Evolutionary conservation across 2,797 vertebrate genomes (phyloP).

Genomic region (Sternotherus odoratus): DNA sequence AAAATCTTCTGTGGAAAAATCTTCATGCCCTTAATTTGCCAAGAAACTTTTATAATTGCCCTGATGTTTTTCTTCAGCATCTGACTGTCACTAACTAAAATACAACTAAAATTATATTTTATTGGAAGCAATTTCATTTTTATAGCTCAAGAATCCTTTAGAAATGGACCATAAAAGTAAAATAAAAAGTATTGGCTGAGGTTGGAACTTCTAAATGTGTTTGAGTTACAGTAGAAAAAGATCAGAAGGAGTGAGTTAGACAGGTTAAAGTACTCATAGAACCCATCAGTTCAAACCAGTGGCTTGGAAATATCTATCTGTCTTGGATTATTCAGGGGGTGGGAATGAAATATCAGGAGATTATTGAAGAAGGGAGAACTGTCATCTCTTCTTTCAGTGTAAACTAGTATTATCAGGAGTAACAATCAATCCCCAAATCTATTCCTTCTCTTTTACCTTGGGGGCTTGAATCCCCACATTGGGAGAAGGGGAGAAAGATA

Average conservation of each 20-base stretch:
- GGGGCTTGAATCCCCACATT: background rate
- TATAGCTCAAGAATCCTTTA: constrained; percentile 70
- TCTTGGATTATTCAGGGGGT: constrained; percentile 57
- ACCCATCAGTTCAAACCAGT: constrained; percentile 48
- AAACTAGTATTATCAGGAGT: background rate
- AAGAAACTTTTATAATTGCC: constrained; percentile 54
- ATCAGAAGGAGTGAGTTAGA: constrained; percentile 30
- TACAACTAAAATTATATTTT: constrained; percentile 74
- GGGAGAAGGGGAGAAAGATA: background rate
- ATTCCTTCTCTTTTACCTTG: background rate
- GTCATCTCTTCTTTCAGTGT: background rate
- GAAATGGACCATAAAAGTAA: constrained; percentile 59
- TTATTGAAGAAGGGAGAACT: constrained; percentile 43
- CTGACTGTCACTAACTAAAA: constrained; percentile 70
- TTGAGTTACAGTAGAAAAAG: constrained; percentile 37
- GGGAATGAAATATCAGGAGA: constrained; percentile 39
- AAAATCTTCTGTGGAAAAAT: constrained; percentile 26
- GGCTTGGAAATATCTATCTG: constrained; percentile 15
- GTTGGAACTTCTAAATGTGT: constrained; percentile 16
- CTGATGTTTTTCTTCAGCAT: constrained; percentile 51
- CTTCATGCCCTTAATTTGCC: background rate
- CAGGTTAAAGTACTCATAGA: constrained; percentile 13
- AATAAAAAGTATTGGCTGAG: background rate
- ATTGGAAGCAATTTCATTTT: constrained; percentile 71
- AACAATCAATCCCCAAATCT: background rate